Conservation (phyloP, 2,113 vertebrate species). For the Rhabdornis inornatus region DNA sequence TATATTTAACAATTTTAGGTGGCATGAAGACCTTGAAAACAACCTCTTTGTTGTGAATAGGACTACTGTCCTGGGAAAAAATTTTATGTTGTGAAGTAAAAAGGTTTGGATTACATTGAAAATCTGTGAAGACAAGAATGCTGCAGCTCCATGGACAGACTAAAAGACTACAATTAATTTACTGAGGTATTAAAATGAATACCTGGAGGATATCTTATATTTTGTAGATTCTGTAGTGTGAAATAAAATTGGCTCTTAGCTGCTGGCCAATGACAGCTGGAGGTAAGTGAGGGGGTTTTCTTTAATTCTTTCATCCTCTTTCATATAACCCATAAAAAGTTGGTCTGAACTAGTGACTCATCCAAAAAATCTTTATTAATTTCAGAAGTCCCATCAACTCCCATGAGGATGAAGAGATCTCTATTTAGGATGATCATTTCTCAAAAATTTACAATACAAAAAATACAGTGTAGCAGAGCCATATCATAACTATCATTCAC, state of each 20-base stretch:
- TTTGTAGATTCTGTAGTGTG: neutral
- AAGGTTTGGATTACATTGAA: neutral
- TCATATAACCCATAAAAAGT: neutral
- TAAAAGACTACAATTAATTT: neutral
- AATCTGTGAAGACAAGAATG: neutral
- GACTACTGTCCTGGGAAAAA: neutral
- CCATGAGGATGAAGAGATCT: neutral
- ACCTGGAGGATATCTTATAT: neutral
- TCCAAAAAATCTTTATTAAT: neutral
- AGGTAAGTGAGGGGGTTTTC: neutral
- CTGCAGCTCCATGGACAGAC: neutral
- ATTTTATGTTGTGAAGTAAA: neutral
- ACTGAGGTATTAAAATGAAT: neutral
- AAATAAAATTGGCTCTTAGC: neutral
- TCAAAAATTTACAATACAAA: neutral
- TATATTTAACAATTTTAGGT: constrained; percentile 58
- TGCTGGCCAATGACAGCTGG: neutral
- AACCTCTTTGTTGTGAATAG: constrained; percentile 25
- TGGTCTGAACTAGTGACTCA: neutral
- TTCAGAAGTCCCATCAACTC: neutral
- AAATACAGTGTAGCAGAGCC: neutral
- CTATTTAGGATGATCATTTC: neutral
- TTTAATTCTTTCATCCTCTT: neutral
- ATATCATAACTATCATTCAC: neutral
- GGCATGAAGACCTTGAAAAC: constrained; percentile 39